Evolutionary conservation across 2,888 invertebrate genomes (phyloP).

Genomic region (Mythimna vitellina): DNA sequence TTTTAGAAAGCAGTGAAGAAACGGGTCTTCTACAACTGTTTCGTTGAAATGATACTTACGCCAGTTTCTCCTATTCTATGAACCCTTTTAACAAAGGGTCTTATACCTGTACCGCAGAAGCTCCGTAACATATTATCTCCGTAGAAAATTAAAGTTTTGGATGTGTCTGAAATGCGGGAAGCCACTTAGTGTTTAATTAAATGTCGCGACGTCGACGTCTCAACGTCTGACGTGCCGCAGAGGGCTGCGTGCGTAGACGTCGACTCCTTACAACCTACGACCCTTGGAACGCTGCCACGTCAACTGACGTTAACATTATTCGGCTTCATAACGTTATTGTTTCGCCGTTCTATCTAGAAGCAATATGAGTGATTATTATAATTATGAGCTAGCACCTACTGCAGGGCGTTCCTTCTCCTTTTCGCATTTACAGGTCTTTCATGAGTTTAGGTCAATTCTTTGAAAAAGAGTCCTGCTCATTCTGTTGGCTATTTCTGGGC

Average conservation of each 20-base stretch:
- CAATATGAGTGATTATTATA: background rate
- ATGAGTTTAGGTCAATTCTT: background rate
- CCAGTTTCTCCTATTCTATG: background rate
- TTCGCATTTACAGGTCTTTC: background rate
- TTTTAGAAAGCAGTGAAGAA: background rate
- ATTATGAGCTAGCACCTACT: too few species aligned
- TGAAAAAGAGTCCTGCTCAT: background rate
- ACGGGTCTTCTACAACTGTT: background rate
- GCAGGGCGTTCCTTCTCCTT: too few species aligned
- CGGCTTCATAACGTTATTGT: slow-evolving; percentile 28
- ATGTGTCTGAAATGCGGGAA: slow-evolving; percentile 61
- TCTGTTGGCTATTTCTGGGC: background rate
- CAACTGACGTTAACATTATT: slow-evolving; percentile 59
- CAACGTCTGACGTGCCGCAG: slow-evolving; percentile 42
- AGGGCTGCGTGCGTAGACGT: slow-evolving; percentile 61
- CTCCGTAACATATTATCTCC: slow-evolving; percentile 47
- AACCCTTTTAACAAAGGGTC: slow-evolving; percentile 13
- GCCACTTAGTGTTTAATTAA: slow-evolving; percentile 73
- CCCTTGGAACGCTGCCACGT: slow-evolving; percentile 46
- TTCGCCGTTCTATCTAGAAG: slow-evolving; percentile 12
- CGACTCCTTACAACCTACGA: slow-evolving; percentile 51
- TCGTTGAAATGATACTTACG: background rate
- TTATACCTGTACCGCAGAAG: slow-evolving; percentile 28
- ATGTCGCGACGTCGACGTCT: slow-evolving; percentile 63
- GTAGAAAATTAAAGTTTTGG: slow-evolving; percentile 60